These are phyloP conservation scores for Dicyrtomina minuta DNA, from an alignment of 2,888 invertebrate species.

Conservation along the genomic window DNA sequence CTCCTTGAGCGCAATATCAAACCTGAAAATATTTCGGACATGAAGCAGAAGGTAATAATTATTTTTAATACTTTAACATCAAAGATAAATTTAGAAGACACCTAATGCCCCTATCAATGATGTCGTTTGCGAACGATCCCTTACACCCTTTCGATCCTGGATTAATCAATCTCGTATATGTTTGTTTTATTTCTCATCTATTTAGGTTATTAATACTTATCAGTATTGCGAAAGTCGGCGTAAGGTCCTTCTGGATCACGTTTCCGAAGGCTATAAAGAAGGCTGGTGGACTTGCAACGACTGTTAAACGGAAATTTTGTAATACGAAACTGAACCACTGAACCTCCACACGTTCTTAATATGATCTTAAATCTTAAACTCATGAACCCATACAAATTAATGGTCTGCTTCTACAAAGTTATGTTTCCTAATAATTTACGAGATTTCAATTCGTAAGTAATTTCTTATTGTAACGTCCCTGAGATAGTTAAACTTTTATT, in stretches of 20 bases:
- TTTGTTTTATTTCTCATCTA: background rate
- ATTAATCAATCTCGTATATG: background rate
- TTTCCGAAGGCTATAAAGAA: slow-evolving; percentile 63
- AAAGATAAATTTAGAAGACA: background rate
- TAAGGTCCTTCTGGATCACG: slow-evolving; percentile 62
- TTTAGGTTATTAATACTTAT: background rate
- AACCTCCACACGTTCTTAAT: too few relatives aligned
- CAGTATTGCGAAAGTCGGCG: slow-evolving; percentile 64
- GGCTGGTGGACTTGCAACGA: slow-evolving; percentile 60
- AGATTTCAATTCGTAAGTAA: too few relatives aligned
- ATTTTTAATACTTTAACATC: background rate
- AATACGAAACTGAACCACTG: too few relatives aligned
- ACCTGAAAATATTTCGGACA: slow-evolving; percentile 56
- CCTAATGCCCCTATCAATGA: background rate
- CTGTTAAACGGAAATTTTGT: too few relatives aligned
- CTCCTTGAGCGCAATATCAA: slow-evolving; percentile 63
- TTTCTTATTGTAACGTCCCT: too few relatives aligned
- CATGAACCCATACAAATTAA: too few relatives aligned
- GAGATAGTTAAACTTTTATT: too few relatives aligned
- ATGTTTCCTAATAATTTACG: too few relatives aligned
- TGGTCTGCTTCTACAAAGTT: too few relatives aligned
- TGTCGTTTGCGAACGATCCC: too few relatives aligned
- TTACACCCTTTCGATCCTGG: background rate
- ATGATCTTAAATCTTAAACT: too few relatives aligned
- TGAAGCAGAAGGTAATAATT: background rate